Evolutionary conservation across 2,113 vertebrate species (phyloP).

Genomic region (Porphyrio hochstetteri): DNA sequence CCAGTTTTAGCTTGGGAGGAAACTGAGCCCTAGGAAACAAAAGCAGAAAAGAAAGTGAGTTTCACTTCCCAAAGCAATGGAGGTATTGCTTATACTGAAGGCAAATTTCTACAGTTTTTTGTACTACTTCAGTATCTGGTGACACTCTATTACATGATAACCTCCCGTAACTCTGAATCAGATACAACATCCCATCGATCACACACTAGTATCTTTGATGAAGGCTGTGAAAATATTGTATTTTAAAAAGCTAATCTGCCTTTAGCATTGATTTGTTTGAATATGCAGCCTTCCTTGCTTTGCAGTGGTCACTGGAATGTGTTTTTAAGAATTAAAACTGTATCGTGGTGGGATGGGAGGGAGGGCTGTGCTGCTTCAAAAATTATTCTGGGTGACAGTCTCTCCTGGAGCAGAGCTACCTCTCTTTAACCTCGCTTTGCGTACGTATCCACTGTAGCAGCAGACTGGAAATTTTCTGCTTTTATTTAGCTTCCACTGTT

Average conservation of each 20-base stretch:
- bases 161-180: neutral
- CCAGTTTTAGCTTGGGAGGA: constrained; percentile 5
- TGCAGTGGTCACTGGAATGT: neutral
- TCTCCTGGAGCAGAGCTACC: neutral
- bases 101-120: neutral
- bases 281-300: neutral
- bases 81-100: neutral
- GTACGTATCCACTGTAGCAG: neutral
- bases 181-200: neutral
- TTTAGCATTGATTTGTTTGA: neutral
- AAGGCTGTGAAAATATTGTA: neutral
- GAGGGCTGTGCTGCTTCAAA: neutral
- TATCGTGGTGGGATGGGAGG: rapidly evolving
- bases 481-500: constrained; percentile 34
- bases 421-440: neutral
- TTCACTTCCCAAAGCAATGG: neutral
- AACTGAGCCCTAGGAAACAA: neutral
- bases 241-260: neutral
- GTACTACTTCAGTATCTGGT: neutral
- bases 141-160: neutral
- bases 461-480: constrained; percentile 35
- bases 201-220: neutral
- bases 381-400: neutral
- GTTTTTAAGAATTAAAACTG: neutral
- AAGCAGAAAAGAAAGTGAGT: neutral